These are phyloP conservation scores for Entomyzon cyanotis DNA, from an alignment of 2,113 vertebrate species.

Conservation along the genomic window DNA sequence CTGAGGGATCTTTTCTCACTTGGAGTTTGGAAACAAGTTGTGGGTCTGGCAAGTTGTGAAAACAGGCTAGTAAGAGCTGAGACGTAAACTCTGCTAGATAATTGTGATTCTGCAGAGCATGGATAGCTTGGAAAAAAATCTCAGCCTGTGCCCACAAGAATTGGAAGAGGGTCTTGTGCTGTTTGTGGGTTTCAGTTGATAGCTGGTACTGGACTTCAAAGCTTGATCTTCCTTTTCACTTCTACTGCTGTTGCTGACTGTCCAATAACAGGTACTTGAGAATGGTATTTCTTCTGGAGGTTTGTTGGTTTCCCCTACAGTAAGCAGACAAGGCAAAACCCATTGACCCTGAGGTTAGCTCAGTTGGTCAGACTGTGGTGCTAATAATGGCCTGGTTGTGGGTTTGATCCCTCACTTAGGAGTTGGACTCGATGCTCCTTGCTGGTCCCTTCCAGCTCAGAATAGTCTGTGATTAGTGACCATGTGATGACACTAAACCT, in stretches of 20 bases:
- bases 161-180: not conserved
- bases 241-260: not conserved
- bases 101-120: not conserved
- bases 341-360: not conserved
- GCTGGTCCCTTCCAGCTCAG: not conserved
- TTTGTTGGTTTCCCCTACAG: not conserved
- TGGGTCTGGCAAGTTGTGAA: not conserved
- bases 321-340: not conserved
- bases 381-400: not conserved
- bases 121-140: not conserved
- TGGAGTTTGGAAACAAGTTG: not conserved
- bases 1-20: not conserved
- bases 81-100: not conserved
- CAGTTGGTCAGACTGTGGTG: not conserved
- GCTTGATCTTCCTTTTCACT: not conserved
- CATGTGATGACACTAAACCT: not conserved
- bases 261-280: not conserved
- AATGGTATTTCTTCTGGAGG: not conserved
- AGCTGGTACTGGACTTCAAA: not conserved
- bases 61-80: not conserved
- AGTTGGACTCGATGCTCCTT: not conserved
- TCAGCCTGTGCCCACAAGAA: not conserved
- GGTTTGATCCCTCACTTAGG: not conserved
- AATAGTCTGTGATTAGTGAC: not conserved
- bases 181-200: not conserved